These are phyloP conservation scores for Phrynocephalus forsythii DNA, from an alignment of 2,797 vertebrate genomes.

Conservation along the genomic window DNA sequence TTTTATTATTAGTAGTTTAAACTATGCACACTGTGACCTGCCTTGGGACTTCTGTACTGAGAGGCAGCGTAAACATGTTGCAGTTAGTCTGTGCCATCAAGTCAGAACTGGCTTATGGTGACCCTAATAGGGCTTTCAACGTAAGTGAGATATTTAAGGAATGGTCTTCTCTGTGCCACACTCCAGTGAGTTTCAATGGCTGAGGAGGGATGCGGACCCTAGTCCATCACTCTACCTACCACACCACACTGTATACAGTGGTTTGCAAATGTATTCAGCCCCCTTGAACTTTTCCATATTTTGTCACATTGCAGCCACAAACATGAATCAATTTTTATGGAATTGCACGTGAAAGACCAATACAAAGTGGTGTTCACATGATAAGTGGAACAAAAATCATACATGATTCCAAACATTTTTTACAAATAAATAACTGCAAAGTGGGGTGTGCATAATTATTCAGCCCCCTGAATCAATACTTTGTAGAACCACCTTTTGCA, in stretches of 20 bases:
- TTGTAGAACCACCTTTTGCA: too few species aligned
- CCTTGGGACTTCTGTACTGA: background rate
- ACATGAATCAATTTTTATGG: too few species aligned
- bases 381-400: too few species aligned
- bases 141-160: background rate
- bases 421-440: too few species aligned
- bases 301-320: too few species aligned
- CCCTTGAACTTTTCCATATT: too few species aligned
- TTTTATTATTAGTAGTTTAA: background rate
- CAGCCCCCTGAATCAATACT: too few species aligned
- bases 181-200: background rate
- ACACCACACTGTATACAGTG: background rate
- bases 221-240: background rate
- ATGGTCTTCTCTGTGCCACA: background rate
- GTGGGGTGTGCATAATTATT: too few species aligned
- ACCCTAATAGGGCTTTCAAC: background rate
- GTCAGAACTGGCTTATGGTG: background rate
- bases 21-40: background rate
- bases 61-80: background rate
- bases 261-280: too few species aligned
- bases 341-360: too few species aligned
- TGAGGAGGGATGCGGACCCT: background rate
- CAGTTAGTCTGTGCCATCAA: background rate
- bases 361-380: too few species aligned
- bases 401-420: too few species aligned